Conservation (phyloP, 2,113 vertebrate genomes). For the Lasiurus borealis region DNA sequence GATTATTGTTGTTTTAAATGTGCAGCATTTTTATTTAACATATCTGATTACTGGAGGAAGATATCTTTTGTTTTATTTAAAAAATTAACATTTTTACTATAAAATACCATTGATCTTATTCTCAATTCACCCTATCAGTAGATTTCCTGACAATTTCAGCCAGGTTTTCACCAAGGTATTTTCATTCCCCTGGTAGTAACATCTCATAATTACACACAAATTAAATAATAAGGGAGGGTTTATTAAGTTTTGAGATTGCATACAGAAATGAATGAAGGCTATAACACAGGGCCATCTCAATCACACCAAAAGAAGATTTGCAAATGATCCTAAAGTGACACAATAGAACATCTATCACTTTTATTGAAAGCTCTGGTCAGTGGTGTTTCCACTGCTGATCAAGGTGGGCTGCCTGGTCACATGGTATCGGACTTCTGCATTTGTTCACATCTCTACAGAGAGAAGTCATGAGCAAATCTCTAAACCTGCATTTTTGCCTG, state of each 20-base stretch:
- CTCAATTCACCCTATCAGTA: background rate
- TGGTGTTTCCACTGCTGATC: background rate
- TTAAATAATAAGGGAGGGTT: background rate
- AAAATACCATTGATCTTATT: background rate
- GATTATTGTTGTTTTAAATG: conserved; percentile 14
- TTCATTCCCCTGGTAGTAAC: background rate
- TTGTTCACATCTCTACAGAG: background rate
- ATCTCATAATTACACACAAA: background rate
- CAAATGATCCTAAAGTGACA: background rate
- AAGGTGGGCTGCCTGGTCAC: background rate
- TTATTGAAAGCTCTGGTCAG: background rate
- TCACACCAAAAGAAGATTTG: background rate
- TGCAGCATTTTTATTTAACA: background rate
- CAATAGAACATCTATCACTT: background rate
- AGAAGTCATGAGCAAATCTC: background rate
- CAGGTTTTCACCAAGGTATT: background rate
- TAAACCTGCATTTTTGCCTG: background rate
- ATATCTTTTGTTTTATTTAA: background rate
- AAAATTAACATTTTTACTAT: background rate
- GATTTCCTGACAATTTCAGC: background rate
- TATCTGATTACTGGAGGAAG: background rate
- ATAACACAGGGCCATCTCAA: background rate
- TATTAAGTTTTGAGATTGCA: background rate
- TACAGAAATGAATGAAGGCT: background rate
- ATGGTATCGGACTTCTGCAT: background rate